Evolutionary conservation across 2,797 vertebrate genomes (phyloP), one percentile per base, ranked within the genome.

Genomic region (Myotis planiceps): DNA sequence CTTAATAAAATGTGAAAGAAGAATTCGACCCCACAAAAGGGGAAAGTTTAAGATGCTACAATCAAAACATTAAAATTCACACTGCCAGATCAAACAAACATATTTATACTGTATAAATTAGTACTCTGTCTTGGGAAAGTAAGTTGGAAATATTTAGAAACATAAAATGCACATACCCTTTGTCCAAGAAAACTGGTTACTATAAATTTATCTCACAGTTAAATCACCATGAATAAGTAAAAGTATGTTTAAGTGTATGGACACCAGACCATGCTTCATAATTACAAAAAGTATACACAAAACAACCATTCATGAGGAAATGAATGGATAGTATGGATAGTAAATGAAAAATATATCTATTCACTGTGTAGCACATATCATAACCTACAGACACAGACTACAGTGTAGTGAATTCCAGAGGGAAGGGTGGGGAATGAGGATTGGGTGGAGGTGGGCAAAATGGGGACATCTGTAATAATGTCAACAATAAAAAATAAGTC

Each of bases 91-190:
- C 29, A 85, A 92, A 82, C 39, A 84, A 66, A 10, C 14, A 69
- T 42, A 58, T 72, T 27, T 75, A 0, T 83, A 66, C 5, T 47
- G 47, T 29, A 53, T 45, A 75, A 93, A 79, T 60, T 16, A 32
- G 3, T 21, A 34, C 2, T n/a, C 60, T 42, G 14, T 19, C 53
- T 84, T 65, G 10, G 37, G 9, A 72, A 19, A 74, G 37, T 79
- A 68, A 60, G 83, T 83, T 83, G 58, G 32, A 58, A 95, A 65
- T 75, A 51, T 60, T 18, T 51, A 94, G 45, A 69, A 94, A 88
- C 32, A 90, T 4, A 74, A 89, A 89, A 66, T 45, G 15, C 1
- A 72, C 1, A 71, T 39, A 55, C 3, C 2, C 47, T 63, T 96
- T 91, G 7, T 6, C 6, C 23, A 79, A 60, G 9, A 3, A 85